Evolutionary conservation across 92 coral and sea anemone species (phyloP).

Genomic region (Bergia sp.): DNA sequence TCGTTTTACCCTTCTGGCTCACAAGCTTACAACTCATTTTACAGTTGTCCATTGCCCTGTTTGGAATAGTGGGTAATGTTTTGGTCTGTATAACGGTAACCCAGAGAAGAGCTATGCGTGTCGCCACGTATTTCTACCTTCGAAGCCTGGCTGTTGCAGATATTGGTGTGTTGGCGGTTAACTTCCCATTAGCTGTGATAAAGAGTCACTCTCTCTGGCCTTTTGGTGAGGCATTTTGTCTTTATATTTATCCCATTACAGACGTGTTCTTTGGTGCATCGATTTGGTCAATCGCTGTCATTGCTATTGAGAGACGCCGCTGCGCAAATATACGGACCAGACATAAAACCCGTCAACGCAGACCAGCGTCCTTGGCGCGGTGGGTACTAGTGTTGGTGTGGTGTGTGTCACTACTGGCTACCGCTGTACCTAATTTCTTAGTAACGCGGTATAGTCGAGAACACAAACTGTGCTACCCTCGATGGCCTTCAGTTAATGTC

Average conservation of each 20-base stretch:
- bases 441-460: constrained; percentile 25
- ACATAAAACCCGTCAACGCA: background rate
- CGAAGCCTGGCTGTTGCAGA: constrained; percentile 43
- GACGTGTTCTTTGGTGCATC: constrained; percentile 44
- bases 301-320: constrained; percentile 35
- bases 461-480: constrained; percentile 39
- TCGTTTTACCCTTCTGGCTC: constrained; percentile 18
- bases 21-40: constrained; percentile 16
- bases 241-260: constrained; percentile 30
- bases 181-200: constrained; percentile 26
- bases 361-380: constrained; percentile 27
- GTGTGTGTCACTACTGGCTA: constrained; percentile 7
- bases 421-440: constrained; percentile 13
- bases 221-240: constrained; percentile 34
- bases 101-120: constrained; percentile 21
- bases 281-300: constrained; percentile 41
- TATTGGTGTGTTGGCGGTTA: constrained; percentile 23
- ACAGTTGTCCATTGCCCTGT: background rate
- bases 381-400: constrained; percentile 33
- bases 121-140: constrained; percentile 28
- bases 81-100: constrained; percentile 27
- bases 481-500: constrained; percentile 61
- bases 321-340: background rate
- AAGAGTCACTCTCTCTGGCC: constrained; percentile 37
- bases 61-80: constrained; percentile 32